Evolutionary conservation across 2,888 invertebrate species (phyloP).

Genomic region (Xylota sylvarum): DNA sequence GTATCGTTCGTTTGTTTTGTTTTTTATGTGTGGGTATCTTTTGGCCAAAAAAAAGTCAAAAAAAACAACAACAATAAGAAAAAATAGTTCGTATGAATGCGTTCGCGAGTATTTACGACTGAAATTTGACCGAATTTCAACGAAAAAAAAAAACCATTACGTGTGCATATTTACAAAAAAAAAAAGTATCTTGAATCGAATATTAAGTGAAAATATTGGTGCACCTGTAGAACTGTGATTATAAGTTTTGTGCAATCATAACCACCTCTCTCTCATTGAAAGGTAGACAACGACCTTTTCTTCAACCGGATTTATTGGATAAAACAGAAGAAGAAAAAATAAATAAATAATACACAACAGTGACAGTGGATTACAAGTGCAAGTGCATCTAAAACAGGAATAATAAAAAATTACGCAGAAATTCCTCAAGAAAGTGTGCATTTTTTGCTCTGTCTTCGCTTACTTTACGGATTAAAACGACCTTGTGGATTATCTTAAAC

Average conservation of each 20-base stretch:
- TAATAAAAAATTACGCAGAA: constrained; percentile 28
- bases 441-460: constrained; percentile 18
- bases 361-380: constrained; percentile 73
- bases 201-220: constrained; percentile 28
- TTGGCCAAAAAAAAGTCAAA: constrained; percentile 21
- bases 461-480: constrained; percentile 71
- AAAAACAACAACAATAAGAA: constrained; percentile 27
- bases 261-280: constrained; percentile 30
- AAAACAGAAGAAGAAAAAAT: constrained; percentile 66
- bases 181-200: constrained; percentile 45
- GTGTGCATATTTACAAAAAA: constrained; percentile 39
- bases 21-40: constrained; percentile 26
- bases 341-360: constrained; percentile 36
- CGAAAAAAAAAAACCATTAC: constrained; percentile 46
- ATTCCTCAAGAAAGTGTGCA: constrained; percentile 38
- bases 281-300: constrained; percentile 71
- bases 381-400: constrained; percentile 60
- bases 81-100: constrained; percentile 55
- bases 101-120: constrained; percentile 57
- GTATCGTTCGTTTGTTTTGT: constrained; percentile 27
- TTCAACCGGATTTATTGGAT: constrained; percentile 71
- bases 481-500: constrained; percentile 72
- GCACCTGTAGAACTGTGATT: constrained; percentile 54
- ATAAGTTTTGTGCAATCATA: constrained; percentile 4
- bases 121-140: constrained; percentile 70